Percentiles rank a stretch among this genome's conserved stretches.
Evolutionary conservation across 2,113 vertebrate genomes (phyloP).

Genomic region (Sebastes fasciatus): DNA sequence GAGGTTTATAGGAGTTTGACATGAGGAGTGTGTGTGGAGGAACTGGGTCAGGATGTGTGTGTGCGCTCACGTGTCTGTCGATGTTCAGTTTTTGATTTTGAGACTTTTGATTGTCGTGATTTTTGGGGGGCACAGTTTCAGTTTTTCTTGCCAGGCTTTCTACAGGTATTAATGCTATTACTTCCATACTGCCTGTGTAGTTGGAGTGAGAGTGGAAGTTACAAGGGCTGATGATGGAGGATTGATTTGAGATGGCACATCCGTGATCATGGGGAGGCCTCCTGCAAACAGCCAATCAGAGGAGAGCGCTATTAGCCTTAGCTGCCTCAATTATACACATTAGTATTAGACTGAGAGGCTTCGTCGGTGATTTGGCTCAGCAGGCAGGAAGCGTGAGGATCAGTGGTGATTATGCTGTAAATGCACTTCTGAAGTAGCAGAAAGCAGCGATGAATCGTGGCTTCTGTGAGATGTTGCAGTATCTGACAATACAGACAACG

Average conservation of each 20-base stretch:
- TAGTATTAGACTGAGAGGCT: slow-evolving; percentile 47
- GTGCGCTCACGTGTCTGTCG: neutral
- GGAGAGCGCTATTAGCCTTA: neutral
- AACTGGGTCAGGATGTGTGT: neutral
- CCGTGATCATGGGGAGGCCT: slow-evolving; percentile 7
- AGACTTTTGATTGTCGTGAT: neutral
- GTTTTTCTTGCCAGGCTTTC: neutral
- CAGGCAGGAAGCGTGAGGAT: slow-evolving; percentile 33
- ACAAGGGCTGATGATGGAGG: slow-evolving; percentile 5
- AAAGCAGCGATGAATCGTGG: neutral
- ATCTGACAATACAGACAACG: neutral
- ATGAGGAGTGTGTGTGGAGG: slow-evolving; percentile 3
- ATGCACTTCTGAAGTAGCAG: neutral
- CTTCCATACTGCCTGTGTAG: neutral
- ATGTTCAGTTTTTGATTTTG: neutral
- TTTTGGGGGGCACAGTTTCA: neutral
- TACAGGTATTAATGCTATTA: neutral
- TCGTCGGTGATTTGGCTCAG: slow-evolving; percentile 44
- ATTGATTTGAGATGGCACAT: slow-evolving; percentile 37
- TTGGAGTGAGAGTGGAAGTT: neutral
- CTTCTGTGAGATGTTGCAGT: neutral
- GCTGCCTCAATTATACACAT: slow-evolving; percentile 55
- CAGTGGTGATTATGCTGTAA: slow-evolving; percentile 43
- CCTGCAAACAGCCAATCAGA: slow-evolving; percentile 33
- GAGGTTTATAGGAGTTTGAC: slow-evolving; percentile 26